Evolutionary conservation across 2,888 invertebrate species (phyloP), one percentile per base, ranked within the genome.

Genomic region (Diadromus collaris): DNA sequence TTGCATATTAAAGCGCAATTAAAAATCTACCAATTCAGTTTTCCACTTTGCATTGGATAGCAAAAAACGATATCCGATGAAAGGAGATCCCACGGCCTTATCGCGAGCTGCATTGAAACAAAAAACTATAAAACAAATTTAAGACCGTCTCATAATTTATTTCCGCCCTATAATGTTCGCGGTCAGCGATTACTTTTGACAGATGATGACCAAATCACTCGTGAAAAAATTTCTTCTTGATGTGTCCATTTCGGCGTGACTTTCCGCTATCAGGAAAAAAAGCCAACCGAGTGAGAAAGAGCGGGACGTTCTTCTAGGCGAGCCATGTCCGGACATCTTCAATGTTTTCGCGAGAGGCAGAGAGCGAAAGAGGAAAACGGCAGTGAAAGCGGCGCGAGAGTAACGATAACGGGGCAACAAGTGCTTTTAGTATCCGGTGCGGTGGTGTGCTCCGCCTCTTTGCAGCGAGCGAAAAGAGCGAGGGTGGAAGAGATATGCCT

Each of bases 361-460:
- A 13, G 67, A 61, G 44, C 16, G 61, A 67, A 67, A 65, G 60
- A 51, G 71, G 56, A 61, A 65, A 61, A 67, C 24, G 38, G 75
- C 58, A 21, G 67, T 44, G 74, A 75, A 70, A 75, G 71, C 56
- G 67, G 51, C 67, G 32, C 64, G 80, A 80, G 81, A 85, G 83
- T 85, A 87, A 87, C 84, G 86, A 83, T 86, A 86, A 86, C 83
- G 83, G 77, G 79, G 87, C 87, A 87, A 87, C 87, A 87, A 87
- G 87, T 87, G 87, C 87, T 86, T 85, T 85, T 85, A 88, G 86
- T 83, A 83, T 85, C 85, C 82, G 83, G 80, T 76, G 80, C 78
- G 81, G 84, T 78, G 38, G 81, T 75, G 81, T 75, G 64, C 69
- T 71, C 78, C 80, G 74, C 78, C 81, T 78, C 76, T 79, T 79